Evolutionary conservation across 2,797 vertebrate genomes (phyloP).

Genomic region (Crenichthys baileyi): DNA sequence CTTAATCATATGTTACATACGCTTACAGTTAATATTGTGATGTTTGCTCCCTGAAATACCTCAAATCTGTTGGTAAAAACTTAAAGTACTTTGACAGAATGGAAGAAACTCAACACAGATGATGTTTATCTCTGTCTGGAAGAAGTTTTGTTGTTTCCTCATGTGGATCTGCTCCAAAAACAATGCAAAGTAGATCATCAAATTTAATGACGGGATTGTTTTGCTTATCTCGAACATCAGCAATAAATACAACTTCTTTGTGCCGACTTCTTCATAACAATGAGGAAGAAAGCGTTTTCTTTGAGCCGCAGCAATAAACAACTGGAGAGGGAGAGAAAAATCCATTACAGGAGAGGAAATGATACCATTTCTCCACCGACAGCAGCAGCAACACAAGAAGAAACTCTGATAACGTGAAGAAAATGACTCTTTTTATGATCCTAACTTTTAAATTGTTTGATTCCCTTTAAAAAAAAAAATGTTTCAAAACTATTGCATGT

Average conservation of each 20-base stretch:
- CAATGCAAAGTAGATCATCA: slow-evolving; percentile 8
- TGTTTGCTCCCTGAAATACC: slow-evolving; percentile 1
- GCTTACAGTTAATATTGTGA: background rate
- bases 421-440: slow-evolving; percentile 24
- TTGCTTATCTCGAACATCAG: slow-evolving; percentile 9
- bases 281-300: slow-evolving; percentile 11
- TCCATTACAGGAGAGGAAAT: slow-evolving; percentile 33
- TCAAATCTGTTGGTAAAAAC: background rate
- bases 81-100: background rate
- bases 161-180: slow-evolving; percentile 18
- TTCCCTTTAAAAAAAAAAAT: slow-evolving; percentile 10
- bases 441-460: slow-evolving; percentile 8
- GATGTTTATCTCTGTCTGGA: no score
- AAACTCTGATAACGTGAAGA: background rate
- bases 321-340: slow-evolving; percentile 17
- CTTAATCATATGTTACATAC: slow-evolving; percentile 3
- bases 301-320: slow-evolving; percentile 27
- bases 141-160: background rate
- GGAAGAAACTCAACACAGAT: background rate
- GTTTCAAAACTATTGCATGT: slow-evolving; percentile 23
- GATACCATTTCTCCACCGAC: slow-evolving; percentile 28
- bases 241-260: slow-evolving; percentile 19
- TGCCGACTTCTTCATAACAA: slow-evolving; percentile 13
- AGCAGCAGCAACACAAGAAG: background rate
- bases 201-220: slow-evolving; percentile 12